Evolutionary conservation across 2,797 vertebrate genomes (phyloP), one percentile per base, ranked within the genome.

Genomic region (Erithacus rubecula): DNA sequence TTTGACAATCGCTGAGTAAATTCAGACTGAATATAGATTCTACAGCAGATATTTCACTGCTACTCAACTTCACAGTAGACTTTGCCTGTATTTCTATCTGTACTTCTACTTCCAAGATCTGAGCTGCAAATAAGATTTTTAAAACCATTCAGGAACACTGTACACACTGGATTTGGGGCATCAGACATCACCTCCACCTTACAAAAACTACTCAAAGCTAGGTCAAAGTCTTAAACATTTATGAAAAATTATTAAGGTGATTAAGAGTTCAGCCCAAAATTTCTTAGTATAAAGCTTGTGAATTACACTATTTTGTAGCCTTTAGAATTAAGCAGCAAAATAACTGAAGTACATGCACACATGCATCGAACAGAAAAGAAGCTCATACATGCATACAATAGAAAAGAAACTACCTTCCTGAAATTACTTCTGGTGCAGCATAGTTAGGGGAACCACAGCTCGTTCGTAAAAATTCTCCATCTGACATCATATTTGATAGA

Each of bases 401-500:
- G 26, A 77, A 68, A 82, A 93, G 39, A 95, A 83, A 64, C 80
- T 98, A 99, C 99, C 99, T 99, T 98, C 99, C 99, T 89, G 99
- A 99, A 96, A 99, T 99, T 90, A 99, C 99, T 98, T 99, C 99
- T 63, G 99, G 99, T 86, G 99, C 99, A 96, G 99, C 99, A 82
- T 99, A 99, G 97, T 99, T 99, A 85, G 99, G 99, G 94, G 99
- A 99, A 70, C 99, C 99, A 87, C 99, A 99, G 95, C 99, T 99
- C 43, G 99, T 99, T 96, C 99, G 98, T 96, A 99, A 97, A 96
- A 99, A 99, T 97, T 99, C 99, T 94, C 99, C 99, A 83, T 99
- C 99, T 71, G 99, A 99, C 99, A 99, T 99, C 99, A 99, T 99
- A 97, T 99, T 99, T 96, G 99, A 99, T 90, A 99, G 98, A 96